These are phyloP conservation scores for Lingula anatina DNA, from an alignment of 2,888 invertebrate genomes.

Conservation along the genomic window DNA sequence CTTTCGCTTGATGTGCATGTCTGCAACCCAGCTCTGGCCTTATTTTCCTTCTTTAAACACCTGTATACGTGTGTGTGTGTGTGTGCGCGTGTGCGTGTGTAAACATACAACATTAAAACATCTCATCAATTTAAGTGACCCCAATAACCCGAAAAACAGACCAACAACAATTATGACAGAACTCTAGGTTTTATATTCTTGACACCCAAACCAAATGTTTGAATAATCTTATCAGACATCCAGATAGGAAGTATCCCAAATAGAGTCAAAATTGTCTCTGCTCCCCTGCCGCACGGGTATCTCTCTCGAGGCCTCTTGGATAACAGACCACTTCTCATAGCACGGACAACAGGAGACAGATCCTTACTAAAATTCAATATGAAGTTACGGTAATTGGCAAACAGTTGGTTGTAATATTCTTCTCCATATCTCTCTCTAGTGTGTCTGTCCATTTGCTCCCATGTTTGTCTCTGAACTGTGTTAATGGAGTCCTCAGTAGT, in stretches of 20 bases:
- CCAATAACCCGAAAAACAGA: too few relatives aligned
- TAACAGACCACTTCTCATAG: constrained; percentile 38
- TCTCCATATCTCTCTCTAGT: constrained; percentile 31
- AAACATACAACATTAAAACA: too few relatives aligned
- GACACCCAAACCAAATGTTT: too few relatives aligned
- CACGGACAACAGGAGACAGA: constrained; percentile 39
- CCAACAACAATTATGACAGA: too few relatives aligned
- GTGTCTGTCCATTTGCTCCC: constrained; percentile 31
- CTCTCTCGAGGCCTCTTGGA: constrained; percentile 38
- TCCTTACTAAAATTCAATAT: constrained; percentile 29
- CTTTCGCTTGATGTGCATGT: too few relatives aligned
- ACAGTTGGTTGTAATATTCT: constrained; percentile 33
- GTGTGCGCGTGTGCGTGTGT: too few relatives aligned
- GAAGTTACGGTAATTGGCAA: constrained; percentile 22
- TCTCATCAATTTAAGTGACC: too few relatives aligned
- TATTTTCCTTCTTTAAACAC: too few relatives aligned
- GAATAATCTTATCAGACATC: constrained; percentile 35
- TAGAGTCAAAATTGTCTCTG: constrained; percentile 30
- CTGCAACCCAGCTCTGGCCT: too few relatives aligned
- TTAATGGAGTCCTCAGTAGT: constrained; percentile 25
- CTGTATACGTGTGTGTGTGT: too few relatives aligned
- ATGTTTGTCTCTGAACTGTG: constrained; percentile 28
- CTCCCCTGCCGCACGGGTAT: constrained; percentile 40
- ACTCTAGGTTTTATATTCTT: too few relatives aligned
- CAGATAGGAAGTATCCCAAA: constrained; percentile 39